Percentiles rank a stretch among this genome's conserved stretches.
Conservation (phyloP, 1,140 invertebrate genomes). For the Grapholita molesta region DNA sequence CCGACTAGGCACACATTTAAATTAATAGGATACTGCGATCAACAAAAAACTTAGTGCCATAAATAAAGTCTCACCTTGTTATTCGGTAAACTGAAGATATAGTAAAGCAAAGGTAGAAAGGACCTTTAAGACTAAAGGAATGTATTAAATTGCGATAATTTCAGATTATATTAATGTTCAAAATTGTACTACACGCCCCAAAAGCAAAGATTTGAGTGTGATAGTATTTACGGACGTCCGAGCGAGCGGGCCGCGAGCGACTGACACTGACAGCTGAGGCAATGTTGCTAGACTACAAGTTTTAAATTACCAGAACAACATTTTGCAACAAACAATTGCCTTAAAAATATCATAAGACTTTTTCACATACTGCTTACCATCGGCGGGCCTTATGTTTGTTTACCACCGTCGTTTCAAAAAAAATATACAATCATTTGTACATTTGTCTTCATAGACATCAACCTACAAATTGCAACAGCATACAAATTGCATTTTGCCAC, state of each 20-base stretch:
- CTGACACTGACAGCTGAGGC: not conserved
- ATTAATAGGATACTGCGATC: not conserved
- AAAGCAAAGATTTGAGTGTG: conserved; percentile 4
- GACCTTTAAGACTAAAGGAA: not conserved
- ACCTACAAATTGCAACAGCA: no score
- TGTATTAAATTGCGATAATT: not conserved
- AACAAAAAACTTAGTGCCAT: not conserved
- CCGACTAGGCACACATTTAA: conserved; percentile 5
- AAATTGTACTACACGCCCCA: conserved; percentile 5
- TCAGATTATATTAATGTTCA: not conserved
- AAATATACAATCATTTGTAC: no score
- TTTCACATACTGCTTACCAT: no score
- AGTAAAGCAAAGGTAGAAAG: not conserved
- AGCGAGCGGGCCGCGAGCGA: not conserved
- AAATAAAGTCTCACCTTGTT: conserved; percentile 4
- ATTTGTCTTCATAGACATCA: no score
- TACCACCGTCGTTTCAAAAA: no score
- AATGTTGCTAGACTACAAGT: conserved; percentile 1
- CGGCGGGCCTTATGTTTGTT: no score
- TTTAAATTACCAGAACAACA: not conserved
- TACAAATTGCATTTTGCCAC: no score
- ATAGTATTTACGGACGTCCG: not conserved
- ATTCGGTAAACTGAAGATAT: not conserved
- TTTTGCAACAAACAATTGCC: no score
- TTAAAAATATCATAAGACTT: not conserved